phyloP scores from a whole-genome alignment of 2,797 vertebrate species.

The Chaetophractus vellerosus region DNA sequence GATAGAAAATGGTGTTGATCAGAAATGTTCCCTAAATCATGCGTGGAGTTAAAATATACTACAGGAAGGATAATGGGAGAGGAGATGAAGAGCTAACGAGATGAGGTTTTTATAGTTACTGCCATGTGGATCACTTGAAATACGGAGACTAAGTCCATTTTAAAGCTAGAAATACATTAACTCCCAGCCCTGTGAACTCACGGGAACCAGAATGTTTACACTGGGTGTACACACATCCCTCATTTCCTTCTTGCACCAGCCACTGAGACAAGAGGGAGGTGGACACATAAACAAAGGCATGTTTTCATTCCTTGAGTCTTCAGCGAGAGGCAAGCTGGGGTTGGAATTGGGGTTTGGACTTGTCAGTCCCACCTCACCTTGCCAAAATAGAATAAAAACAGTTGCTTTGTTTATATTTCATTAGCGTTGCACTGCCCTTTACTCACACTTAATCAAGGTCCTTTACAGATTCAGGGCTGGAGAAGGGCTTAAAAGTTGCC shows the following conservation, averaged over 20 bases:
- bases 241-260: slow-evolving; percentile 66
- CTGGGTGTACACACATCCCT: slow-evolving; percentile 12
- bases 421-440: slow-evolving; percentile 53
- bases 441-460: slow-evolving; percentile 78
- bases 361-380: slow-evolving; percentile 54
- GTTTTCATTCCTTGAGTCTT: slow-evolving; percentile 73
- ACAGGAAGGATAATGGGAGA: slow-evolving; percentile 63
- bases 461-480: background rate
- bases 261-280: background rate
- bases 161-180: slow-evolving; percentile 76
- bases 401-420: slow-evolving; percentile 69
- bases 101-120: slow-evolving; percentile 69
- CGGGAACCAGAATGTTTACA: slow-evolving; percentile 55
- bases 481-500: slow-evolving; percentile 54
- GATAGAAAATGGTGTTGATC: slow-evolving; percentile 69
- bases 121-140: slow-evolving; percentile 66
- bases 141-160: slow-evolving; percentile 65
- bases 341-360: background rate
- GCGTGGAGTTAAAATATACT: slow-evolving; percentile 63
- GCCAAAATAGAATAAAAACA: slow-evolving; percentile 67
- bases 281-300: slow-evolving; percentile 76
- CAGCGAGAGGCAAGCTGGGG: background rate
- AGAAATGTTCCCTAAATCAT: slow-evolving; percentile 78
- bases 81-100: slow-evolving; percentile 47
- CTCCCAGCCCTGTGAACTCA: slow-evolving; percentile 26